These are phyloP conservation scores for Urocitellus parryii DNA, from an alignment of 2,113 vertebrate genomes.

Conservation along the genomic window DNA sequence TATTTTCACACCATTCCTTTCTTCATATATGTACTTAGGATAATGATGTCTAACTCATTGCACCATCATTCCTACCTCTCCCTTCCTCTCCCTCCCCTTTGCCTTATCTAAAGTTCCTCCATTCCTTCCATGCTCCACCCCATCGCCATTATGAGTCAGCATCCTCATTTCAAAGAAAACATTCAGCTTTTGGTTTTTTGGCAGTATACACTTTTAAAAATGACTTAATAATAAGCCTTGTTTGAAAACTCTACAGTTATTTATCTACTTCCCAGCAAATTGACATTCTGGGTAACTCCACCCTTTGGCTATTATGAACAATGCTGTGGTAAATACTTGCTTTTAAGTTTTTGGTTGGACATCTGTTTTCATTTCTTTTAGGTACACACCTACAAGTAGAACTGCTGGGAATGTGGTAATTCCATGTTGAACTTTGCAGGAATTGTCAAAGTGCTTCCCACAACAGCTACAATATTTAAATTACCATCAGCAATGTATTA, in stretches of 20 bases:
- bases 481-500: not conserved
- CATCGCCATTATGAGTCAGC: too few relatives aligned
- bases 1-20: too few relatives aligned
- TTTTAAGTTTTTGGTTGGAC: not conserved
- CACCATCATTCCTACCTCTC: too few relatives aligned
- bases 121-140: too few relatives aligned
- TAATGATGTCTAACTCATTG: too few relatives aligned
- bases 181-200: too few relatives aligned
- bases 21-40: too few relatives aligned
- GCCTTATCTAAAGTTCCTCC: too few relatives aligned
- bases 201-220: not conserved
- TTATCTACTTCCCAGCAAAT: not conserved
- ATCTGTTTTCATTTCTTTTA: not conserved
- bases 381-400: not conserved
- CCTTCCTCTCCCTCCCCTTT: too few relatives aligned
- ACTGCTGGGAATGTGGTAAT: not conserved
- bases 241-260: not conserved
- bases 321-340: not conserved
- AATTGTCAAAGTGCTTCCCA: not conserved
- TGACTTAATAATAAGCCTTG: not conserved
- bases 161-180: too few relatives aligned
- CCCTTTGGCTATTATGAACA: not conserved
- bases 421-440: not conserved
- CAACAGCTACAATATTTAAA: not conserved
- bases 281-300: not conserved